Evolutionary conservation across 2,888 invertebrate species (phyloP), one percentile per base, ranked within the genome.

Genomic region (Bimastos eiseni): DNA sequence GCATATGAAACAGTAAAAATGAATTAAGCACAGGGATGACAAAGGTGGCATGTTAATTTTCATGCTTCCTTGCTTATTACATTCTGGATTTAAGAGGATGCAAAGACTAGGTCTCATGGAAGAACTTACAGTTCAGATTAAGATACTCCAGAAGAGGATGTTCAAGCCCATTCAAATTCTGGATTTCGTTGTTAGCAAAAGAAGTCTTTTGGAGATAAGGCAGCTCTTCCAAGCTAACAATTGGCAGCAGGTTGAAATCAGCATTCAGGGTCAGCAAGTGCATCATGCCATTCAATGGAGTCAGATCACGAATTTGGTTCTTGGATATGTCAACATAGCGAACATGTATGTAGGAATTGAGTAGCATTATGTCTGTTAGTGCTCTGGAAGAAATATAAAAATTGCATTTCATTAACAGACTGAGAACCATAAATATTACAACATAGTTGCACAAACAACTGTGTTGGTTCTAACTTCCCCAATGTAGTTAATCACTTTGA

Each of bases 81-180:
- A 70, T 1, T 70, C 70, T 70, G 70, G 70, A 70, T 70, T n/a
- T 70, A n/a, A n/a, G 30, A 70, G 5, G n/a, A 30, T n/a, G n/a
- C n/a, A n/a, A 70, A n/a, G 30, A 70, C 70, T n/a, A 70, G 13
- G 70, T n/a, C n/a, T 70, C 4, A 70, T n/a, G n/a, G n/a, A 70
- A 70, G n/a, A 70, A 70, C 94, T 94, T 92, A 95, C 95, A 93
- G 92, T 94, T 95, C 36, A 95, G 92, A 91, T 92, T 93, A n/a
- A 95, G 92, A 89, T 94, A 93, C 91, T 95, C 95, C 88, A 95
- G 92, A 92, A 94, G 93, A 5, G 95, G 95, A 92, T 95, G 95
- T 90, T 93, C 94, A 33, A 95, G 92, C 24, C 95, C 95, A 90
- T 94, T 94, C 36, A 94, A 93, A 4, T 93, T 92, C 90, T 92